Conservation (phyloP, 2,113 vertebrate species). For the Oenanthe melanoleuca region DNA sequence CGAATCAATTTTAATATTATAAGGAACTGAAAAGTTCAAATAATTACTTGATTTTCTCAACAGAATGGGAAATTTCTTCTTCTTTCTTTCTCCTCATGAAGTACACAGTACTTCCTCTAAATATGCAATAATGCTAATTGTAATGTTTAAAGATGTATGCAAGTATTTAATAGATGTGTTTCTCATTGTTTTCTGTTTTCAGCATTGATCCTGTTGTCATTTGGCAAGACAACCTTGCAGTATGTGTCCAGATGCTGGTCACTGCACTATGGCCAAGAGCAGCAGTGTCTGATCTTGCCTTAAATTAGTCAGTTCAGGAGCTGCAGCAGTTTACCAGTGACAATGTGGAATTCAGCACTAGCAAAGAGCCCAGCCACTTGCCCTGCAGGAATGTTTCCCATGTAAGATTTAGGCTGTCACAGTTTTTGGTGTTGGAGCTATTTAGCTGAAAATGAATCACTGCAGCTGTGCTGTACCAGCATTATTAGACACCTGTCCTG, state of each 20-base stretch:
- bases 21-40: background rate
- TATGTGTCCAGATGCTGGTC: background rate
- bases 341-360: background rate
- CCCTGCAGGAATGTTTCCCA: background rate
- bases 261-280: background rate
- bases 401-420: background rate
- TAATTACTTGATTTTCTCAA: background rate
- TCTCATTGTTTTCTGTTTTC: background rate
- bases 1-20: background rate
- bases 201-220: background rate
- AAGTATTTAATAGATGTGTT: background rate
- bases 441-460: background rate
- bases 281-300: background rate
- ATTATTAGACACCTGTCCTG: background rate
- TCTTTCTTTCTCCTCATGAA: background rate
- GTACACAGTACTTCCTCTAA: background rate
- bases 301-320: background rate
- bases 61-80: background rate
- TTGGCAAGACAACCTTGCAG: background rate
- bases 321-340: background rate
- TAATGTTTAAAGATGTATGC: background rate
- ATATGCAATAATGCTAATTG: background rate
- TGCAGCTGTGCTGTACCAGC: background rate
- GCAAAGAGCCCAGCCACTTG: background rate
- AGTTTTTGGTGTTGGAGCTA: background rate